phyloP scores from a whole-genome alignment of 2,113 vertebrate species.

The Planiliza haematocheilus region DNA sequence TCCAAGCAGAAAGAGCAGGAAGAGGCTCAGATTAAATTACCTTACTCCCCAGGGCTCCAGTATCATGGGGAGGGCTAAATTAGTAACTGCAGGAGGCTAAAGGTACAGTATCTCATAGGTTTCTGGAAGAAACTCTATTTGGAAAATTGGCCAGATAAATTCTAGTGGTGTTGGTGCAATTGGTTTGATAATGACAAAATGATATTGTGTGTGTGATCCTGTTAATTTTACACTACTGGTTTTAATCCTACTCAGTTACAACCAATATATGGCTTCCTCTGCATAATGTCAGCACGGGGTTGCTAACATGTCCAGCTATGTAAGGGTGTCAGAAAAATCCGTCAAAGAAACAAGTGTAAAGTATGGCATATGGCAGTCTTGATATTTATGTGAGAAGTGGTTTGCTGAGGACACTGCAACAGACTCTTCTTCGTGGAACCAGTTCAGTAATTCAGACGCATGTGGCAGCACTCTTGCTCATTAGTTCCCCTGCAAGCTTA shows the following conservation, averaged over 20 bases:
- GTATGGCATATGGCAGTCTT: background rate
- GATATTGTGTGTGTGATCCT: no score
- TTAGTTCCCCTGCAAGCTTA: slow-evolving; percentile 39
- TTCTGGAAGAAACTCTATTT: background rate
- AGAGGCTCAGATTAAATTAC: slow-evolving; percentile 64
- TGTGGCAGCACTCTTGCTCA: slow-evolving; percentile 45
- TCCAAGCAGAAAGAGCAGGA: slow-evolving; percentile 52
- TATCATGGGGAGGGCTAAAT: slow-evolving; percentile 64
- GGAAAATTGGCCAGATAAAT: no score
- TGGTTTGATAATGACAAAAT: no score
- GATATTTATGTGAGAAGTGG: slow-evolving; percentile 13
- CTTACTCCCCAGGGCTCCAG: slow-evolving; percentile 38
- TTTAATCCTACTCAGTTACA: no score
- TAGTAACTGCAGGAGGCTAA: slow-evolving; percentile 46
- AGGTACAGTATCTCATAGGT: slow-evolving; percentile 33
- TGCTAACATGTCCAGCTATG: no score
- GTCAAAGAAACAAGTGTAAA: background rate
- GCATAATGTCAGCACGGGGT: no score
- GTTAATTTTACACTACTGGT: no score
- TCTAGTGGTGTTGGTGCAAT: no score
- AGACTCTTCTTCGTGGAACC: slow-evolving; percentile 54
- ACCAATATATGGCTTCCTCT: no score
- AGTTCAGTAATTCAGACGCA: slow-evolving; percentile 68
- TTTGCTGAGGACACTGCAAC: slow-evolving; percentile 31
- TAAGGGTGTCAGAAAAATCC: no score